Evolutionary conservation across 2,113 vertebrate genomes (phyloP), one percentile per base, ranked within the genome.

Genomic region (Dipodomys spectabilis): DNA sequence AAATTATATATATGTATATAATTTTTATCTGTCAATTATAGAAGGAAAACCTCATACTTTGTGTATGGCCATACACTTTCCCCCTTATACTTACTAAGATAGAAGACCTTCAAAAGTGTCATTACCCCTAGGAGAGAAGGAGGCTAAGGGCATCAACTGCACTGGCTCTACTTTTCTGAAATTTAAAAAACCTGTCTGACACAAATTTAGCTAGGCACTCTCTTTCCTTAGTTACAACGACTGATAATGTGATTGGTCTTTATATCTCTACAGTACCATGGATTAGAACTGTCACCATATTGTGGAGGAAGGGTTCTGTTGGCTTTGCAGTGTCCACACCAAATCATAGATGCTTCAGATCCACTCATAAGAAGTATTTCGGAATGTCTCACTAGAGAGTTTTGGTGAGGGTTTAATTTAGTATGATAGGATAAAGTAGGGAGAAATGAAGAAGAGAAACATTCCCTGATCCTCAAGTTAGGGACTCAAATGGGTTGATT

Each of bases 71-170:
- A 71, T 22, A 82, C 6, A 15, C 15, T 12, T 7, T 49, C 16
- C 49, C 6, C 18, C 62, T 39, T 53, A 22, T 5, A 49, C 28
- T 82, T 67, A 39, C 39, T 73, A 85, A 84, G 78, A 64, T 65
- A 35, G 25, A 87, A 57, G 39, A 57, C 23, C 57, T 91, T 72
- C 39, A 4, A 67, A 71, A 39, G 32, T 35, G 5, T 73, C 28
- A 39, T 64, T 81, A 35, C 25, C 4, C 3, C 16, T 4, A 28
- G 75, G 35, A 8, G 11, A 15, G 0, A 4, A 23, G 0, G 0
- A 27, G 6, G 2, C 39, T 23, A 2, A 16, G 1, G 68, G 49
- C 19, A 25, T 23, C 30, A 32, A 35, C 62, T 86, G 23, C 10
- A 0, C n/a, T 22, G 39, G 12, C 28, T 45, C 4, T 15, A 6